Base-by-base conservation (phyloP, 2,888 invertebrate genomes). In the Boloria selene region DNA sequence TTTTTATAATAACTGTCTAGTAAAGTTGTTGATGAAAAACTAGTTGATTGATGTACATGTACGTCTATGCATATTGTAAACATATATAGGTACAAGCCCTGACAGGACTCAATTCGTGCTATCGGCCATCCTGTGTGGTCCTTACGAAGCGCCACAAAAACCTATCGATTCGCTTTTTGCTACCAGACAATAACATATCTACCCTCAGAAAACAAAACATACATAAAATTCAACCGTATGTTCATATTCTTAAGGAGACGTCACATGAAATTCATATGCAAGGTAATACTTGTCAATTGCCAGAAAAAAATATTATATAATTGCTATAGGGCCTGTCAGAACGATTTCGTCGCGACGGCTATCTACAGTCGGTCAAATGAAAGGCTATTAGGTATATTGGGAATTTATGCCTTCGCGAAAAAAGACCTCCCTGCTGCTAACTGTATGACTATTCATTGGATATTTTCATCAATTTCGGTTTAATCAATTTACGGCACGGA, bases 341-440 rank as follows among this genome's bases (percentile, higher is more conserved):
- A 88, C 86, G 85, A 87, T 87, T 88, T 86, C 83, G 85, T 88
- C 83, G 84, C 83, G 78, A 86, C 82, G 75, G 82, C 85, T 83
- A 82, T 72, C 69, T 79, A 83, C 86, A 86, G 77, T 73, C 70
- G 81, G 77, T 73, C 71, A 74, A 81, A 84, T 78, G 83, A 85
- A 83, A 80, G 78, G 76, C 72, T 75, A 79, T 71, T 72, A 56
- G 74, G 71, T 81, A 85, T 83, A 82, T 79, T 78, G 77, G 77
- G 64, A 63, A 76, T 74, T 70, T 59, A 71, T 73, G 72, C 71
- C 74, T 53, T 18, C 73, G 65, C 76, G 70, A 78, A 80, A 77
- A 77, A 77, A 68, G 87, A 88, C 87, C 88, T 77, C 87, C 87
- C 80, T 76, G 69, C 55, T 62, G 60, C 47, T 42, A 70, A 74